Percentiles rank a stretch among this genome's conserved stretches.
Evolutionary conservation across 2,797 vertebrate genomes (phyloP).

Genomic region (Sciaenops ocellatus): DNA sequence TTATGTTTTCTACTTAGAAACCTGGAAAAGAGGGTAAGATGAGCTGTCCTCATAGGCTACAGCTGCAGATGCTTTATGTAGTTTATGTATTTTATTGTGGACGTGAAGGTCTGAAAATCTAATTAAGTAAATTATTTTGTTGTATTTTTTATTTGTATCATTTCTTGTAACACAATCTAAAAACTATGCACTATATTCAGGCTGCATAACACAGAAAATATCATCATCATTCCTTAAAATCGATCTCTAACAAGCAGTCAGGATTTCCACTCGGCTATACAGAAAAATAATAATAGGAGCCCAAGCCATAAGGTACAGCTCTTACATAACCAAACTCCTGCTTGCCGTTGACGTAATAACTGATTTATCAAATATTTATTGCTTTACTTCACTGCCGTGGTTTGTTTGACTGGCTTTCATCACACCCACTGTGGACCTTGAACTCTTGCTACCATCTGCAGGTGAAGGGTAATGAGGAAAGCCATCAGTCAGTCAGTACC

Average conservation of each 20-base stretch:
- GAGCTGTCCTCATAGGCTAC: background rate
- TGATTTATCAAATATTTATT: constrained; percentile 56
- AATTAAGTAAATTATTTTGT: background rate
- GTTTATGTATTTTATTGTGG: background rate
- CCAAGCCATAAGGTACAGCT: background rate
- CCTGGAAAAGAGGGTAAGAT: background rate
- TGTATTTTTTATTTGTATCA: background rate
- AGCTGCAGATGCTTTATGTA: background rate
- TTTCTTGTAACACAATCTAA: background rate
- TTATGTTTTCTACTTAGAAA: background rate
- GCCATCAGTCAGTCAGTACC: constrained; percentile 78
- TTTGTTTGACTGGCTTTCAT: constrained; percentile 39
- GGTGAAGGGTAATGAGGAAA: constrained; percentile 8
- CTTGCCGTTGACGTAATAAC: constrained; percentile 6
- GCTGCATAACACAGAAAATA: constrained; percentile 1
- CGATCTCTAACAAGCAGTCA: background rate
- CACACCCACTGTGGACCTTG: constrained; percentile 56
- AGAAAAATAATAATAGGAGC: constrained; percentile 2
- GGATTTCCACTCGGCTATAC: background rate
- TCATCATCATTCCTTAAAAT: background rate
- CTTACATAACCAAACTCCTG: constrained; percentile 46
- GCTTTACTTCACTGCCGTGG: constrained; percentile 14
- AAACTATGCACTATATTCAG: background rate
- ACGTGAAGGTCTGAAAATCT: background rate
- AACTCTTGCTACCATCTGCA: constrained; percentile 41